Conservation (phyloP, 2,797 vertebrate genomes). For the Chrysocyon brachyurus region DNA sequence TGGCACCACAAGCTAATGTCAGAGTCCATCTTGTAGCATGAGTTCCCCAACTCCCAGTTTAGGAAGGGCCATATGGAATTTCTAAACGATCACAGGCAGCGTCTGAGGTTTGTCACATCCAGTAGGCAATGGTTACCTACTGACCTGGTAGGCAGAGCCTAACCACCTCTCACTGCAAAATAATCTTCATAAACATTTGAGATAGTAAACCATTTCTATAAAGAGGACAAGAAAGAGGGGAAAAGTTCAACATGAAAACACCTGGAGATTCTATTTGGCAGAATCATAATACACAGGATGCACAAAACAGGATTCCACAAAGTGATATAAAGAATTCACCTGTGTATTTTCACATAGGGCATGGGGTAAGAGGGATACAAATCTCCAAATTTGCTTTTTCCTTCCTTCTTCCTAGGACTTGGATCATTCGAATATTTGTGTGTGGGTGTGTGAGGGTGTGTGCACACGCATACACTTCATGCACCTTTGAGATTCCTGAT, state of each 20-base stretch:
- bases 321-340: not conserved
- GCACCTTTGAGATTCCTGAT: not conserved
- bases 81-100: not conserved
- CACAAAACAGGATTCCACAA: not conserved
- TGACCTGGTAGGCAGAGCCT: not conserved
- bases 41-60: not conserved
- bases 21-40: not conserved
- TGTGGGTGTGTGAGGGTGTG: not conserved
- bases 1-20: not conserved
- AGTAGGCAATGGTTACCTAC: not conserved
- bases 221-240: not conserved
- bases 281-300: not conserved
- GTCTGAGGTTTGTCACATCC: not conserved
- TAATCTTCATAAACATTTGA: not conserved
- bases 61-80: not conserved
- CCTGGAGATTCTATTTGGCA: not conserved
- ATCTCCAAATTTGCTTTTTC: not conserved
- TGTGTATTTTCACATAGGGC: not conserved
- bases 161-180: not conserved
- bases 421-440: not conserved
- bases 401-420: not conserved
- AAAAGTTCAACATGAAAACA: not conserved
- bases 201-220: not conserved
- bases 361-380: not conserved
- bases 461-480: fast-evolving